These are phyloP conservation scores for Thinocorus orbignyianus DNA, from an alignment of 2,113 vertebrate species.

Conservation along the genomic window DNA sequence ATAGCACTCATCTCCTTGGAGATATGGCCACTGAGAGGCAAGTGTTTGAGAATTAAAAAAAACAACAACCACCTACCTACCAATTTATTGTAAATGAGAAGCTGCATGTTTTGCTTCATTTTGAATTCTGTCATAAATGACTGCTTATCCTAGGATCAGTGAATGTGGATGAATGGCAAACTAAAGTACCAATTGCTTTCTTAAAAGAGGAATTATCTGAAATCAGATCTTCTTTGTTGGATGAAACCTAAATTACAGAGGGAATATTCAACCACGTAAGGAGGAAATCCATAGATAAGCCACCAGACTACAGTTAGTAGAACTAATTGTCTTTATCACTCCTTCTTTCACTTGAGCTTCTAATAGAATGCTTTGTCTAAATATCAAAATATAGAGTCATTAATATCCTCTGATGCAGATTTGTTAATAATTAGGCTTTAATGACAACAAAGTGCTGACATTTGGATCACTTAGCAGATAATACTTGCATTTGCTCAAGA, in stretches of 20 bases:
- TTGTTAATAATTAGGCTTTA: background rate
- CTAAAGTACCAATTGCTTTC: constrained; percentile 56
- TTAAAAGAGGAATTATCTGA: constrained; percentile 68
- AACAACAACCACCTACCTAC: background rate
- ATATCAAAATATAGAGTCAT: constrained; percentile 13
- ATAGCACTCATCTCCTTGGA: constrained; percentile 2
- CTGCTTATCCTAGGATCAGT: constrained; percentile 68
- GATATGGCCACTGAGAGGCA: background rate
- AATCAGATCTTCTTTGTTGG: constrained; percentile 69
- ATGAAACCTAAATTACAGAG: constrained; percentile 65
- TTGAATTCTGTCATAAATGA: constrained; percentile 66
- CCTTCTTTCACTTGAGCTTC: constrained; percentile 17
- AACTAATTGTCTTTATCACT: constrained; percentile 64
- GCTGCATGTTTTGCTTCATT: constrained; percentile 60
- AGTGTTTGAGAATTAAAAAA: background rate
- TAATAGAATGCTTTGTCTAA: constrained; percentile 26
- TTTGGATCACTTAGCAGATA: background rate
- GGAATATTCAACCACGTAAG: constrained; percentile 67
- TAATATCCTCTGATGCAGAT: constrained; percentile 10
- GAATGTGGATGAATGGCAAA: constrained; percentile 56
- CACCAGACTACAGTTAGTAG: constrained; percentile 34
- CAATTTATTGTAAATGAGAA: constrained; percentile 54
- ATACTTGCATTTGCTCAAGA: background rate
- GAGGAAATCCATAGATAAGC: constrained; percentile 71
- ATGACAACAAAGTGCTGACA: background rate